Evolutionary conservation across 2,113 vertebrate species (phyloP).

Genomic region (Ochotona princeps): DNA sequence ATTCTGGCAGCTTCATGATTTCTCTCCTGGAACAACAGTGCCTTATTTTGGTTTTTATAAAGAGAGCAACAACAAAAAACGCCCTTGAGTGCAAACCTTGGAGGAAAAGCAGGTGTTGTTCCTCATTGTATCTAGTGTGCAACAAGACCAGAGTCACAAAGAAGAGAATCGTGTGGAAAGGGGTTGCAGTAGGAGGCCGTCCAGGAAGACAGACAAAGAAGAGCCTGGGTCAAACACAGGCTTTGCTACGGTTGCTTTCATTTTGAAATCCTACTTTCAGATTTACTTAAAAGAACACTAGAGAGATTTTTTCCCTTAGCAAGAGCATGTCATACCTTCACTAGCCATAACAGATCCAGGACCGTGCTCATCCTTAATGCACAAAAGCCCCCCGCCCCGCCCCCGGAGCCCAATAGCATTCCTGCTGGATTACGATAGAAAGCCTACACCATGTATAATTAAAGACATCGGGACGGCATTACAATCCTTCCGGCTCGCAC

Average conservation of each 20-base stretch:
- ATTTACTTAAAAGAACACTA: not conserved
- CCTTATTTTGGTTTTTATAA: not conserved
- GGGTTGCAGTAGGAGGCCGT: not conserved
- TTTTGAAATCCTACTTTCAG: not conserved
- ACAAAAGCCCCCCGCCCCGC: not conserved
- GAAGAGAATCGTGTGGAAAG: not conserved
- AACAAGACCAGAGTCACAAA: not conserved
- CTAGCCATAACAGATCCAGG: slow-evolving; percentile 43
- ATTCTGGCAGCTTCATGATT: not conserved
- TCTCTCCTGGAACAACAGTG: not conserved
- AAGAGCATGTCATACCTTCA: not conserved
- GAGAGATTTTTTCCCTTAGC: not conserved
- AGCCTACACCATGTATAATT: slow-evolving; percentile 70
- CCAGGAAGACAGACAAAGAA: not conserved
- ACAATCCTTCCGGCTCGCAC: slow-evolving; percentile 56
- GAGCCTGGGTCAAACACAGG: not conserved
- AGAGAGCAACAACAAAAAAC: not conserved
- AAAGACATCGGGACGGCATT: slow-evolving; percentile 41
- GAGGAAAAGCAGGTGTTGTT: not conserved
- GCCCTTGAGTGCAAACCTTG: not conserved
- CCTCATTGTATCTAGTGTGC: not conserved
- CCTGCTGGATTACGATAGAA: not conserved
- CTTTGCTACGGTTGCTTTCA: not conserved
- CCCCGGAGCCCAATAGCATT: slow-evolving; percentile 47
- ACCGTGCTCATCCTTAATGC: slow-evolving; percentile 63